Percentiles rank a stretch among this genome's conserved stretches.
These are phyloP conservation scores for Notamacropus eugenii DNA, from an alignment of 2,797 vertebrate genomes.

Conservation along the genomic window DNA sequence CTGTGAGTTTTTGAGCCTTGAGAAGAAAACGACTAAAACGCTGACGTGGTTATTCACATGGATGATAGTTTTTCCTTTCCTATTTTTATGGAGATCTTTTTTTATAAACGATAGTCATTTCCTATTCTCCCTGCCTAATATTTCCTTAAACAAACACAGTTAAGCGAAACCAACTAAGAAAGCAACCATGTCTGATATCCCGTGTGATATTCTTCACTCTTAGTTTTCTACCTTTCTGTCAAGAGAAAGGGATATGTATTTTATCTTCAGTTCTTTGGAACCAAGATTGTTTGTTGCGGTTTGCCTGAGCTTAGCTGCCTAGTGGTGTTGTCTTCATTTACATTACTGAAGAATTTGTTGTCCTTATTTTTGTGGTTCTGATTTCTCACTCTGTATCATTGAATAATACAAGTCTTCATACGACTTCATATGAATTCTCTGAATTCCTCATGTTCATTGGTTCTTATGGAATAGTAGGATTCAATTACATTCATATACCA, in stretches of 20 bases:
- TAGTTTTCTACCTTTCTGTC: background rate
- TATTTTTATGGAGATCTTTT: background rate
- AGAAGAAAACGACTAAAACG: slow-evolving; percentile 57
- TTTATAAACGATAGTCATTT: background rate
- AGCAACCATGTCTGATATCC: background rate
- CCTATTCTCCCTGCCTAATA: background rate
- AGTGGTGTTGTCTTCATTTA: background rate
- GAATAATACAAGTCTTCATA: background rate
- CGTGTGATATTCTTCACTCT: background rate
- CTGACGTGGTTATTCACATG: slow-evolving; percentile 38
- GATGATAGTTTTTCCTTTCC: slow-evolving; percentile 39
- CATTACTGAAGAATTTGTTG: background rate
- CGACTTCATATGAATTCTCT: background rate
- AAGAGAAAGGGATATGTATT: background rate
- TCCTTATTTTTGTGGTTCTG: background rate
- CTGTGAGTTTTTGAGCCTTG: slow-evolving; percentile 55
- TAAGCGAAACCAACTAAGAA: background rate
- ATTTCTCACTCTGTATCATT: background rate
- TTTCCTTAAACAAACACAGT: background rate
- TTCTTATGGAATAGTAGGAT: background rate
- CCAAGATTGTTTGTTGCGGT: background rate
- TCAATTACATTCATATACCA: background rate
- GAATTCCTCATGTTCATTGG: background rate
- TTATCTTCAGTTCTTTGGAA: background rate
- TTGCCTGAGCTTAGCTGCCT: background rate